Percentiles rank a stretch among this genome's conserved stretches.
phyloP scores from a whole-genome alignment of 2,797 vertebrate genomes.

The Notoglanidium macrostoma region DNA sequence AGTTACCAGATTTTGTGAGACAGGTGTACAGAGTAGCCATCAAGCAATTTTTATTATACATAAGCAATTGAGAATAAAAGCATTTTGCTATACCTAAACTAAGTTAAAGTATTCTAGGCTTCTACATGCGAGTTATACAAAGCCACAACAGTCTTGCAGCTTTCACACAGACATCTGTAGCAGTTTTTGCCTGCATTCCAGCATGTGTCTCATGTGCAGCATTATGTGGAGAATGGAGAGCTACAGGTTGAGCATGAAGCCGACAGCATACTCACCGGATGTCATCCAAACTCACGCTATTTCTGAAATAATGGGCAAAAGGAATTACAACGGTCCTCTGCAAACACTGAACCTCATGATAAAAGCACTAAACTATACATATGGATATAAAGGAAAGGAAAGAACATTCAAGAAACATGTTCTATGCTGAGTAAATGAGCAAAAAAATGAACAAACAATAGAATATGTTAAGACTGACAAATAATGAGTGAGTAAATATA shows the following conservation, averaged over 20 bases:
- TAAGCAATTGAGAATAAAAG: neutral
- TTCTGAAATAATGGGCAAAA: constrained; percentile 94
- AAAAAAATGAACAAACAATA: neutral
- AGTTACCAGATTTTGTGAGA: neutral
- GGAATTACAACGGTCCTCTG: constrained; percentile 77
- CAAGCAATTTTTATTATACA: neutral
- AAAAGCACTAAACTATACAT: constrained; percentile 49
- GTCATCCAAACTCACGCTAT: constrained; percentile 99
- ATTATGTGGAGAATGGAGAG: constrained; percentile 64
- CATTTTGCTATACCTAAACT: neutral
- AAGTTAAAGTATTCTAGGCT: constrained; percentile 30
- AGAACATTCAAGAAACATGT: neutral
- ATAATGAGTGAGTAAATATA: neutral
- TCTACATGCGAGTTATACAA: neutral
- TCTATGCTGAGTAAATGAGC: neutral
- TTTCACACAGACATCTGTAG: constrained; percentile 36
- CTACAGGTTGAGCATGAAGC: constrained; percentile 72
- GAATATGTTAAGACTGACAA: neutral
- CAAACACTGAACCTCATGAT: constrained; percentile 61
- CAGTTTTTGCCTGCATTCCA: constrained; percentile 62
- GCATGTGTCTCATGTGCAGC: constrained; percentile 67
- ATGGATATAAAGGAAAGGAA: constrained; percentile 13
- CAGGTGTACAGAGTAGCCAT: neutral
- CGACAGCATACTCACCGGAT: constrained; percentile 89
- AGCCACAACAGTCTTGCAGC: neutral